phyloP scores from a whole-genome alignment of 1,140 invertebrate species.

The Calephelis nemesis region DNA sequence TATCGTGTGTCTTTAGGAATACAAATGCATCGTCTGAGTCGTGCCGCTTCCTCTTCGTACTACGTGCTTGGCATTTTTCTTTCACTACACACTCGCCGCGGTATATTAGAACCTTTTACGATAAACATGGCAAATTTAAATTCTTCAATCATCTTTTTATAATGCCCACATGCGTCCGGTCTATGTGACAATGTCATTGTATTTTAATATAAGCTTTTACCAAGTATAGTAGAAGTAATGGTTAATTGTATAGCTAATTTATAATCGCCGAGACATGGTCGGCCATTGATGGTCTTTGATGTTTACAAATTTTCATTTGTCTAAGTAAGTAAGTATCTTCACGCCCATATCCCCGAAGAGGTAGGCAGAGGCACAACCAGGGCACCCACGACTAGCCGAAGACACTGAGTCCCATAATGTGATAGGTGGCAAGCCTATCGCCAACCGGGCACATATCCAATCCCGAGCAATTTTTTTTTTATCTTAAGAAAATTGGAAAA shows the following conservation, averaged over 20 bases:
- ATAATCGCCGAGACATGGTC: slow-evolving; percentile 32
- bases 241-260: slow-evolving; percentile 32
- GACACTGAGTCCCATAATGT: too few relatives aligned
- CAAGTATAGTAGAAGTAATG: slow-evolving; percentile 33
- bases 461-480: too few relatives aligned
- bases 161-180: slow-evolving; percentile 59
- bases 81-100: slow-evolving; percentile 54
- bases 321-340: too few relatives aligned
- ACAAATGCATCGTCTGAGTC: slow-evolving; percentile 55
- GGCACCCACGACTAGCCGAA: too few relatives aligned
- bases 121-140: slow-evolving; percentile 65
- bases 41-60: slow-evolving; percentile 60
- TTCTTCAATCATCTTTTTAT: slow-evolving; percentile 53
- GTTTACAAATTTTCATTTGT: not conserved
- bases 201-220: slow-evolving; percentile 46
- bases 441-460: too few relatives aligned
- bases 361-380: too few relatives aligned
- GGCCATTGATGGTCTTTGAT: slow-evolving; percentile 25
- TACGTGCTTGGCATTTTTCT: slow-evolving; percentile 56
- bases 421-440: too few relatives aligned
- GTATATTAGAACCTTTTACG: slow-evolving; percentile 51
- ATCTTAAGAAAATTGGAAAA: too few relatives aligned
- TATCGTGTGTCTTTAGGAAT: slow-evolving; percentile 58
- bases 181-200: slow-evolving; percentile 51
- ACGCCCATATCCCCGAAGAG: too few relatives aligned